These are phyloP conservation scores for Corapipo altera DNA, from an alignment of 2,113 vertebrate genomes.

Conservation along the genomic window DNA sequence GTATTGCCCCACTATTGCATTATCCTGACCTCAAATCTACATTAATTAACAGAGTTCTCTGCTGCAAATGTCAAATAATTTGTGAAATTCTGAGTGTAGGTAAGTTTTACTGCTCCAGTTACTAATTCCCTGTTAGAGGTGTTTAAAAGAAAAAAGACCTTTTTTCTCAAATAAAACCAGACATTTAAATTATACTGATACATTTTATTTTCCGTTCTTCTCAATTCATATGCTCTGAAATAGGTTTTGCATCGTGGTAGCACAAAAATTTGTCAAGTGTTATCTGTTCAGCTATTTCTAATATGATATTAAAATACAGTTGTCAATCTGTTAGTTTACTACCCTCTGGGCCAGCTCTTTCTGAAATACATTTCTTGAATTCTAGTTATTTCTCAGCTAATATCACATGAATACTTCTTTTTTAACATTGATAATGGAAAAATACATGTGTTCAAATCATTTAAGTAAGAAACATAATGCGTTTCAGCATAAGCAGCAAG, in stretches of 20 bases:
- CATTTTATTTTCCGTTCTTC: background rate
- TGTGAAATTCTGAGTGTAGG: background rate
- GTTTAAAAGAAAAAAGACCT: background rate
- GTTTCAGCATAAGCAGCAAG: background rate
- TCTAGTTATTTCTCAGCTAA: background rate
- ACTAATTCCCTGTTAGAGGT: background rate
- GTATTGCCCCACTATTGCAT: background rate
- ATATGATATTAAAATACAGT: background rate
- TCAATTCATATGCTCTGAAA: background rate
- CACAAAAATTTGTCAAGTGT: background rate
- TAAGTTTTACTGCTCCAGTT: background rate
- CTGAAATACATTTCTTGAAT: fast-evolving
- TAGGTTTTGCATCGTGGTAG: background rate
- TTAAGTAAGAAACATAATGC: background rate
- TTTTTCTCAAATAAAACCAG: background rate
- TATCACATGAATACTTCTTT: background rate
- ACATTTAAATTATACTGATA: background rate
- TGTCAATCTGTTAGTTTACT: background rate
- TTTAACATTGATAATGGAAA: background rate
- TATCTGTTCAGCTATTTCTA: background rate
- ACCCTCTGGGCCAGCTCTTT: background rate
- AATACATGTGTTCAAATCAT: fast-evolving
- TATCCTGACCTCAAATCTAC: background rate
- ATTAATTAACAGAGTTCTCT: background rate
- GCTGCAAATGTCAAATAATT: background rate